A percentile compares a stretch with the other conserved stretches of the same genome.
These are phyloP conservation scores for Brachionus rotundiformis DNA, from an alignment of 1,140 invertebrate species.

Conservation along the genomic window DNA sequence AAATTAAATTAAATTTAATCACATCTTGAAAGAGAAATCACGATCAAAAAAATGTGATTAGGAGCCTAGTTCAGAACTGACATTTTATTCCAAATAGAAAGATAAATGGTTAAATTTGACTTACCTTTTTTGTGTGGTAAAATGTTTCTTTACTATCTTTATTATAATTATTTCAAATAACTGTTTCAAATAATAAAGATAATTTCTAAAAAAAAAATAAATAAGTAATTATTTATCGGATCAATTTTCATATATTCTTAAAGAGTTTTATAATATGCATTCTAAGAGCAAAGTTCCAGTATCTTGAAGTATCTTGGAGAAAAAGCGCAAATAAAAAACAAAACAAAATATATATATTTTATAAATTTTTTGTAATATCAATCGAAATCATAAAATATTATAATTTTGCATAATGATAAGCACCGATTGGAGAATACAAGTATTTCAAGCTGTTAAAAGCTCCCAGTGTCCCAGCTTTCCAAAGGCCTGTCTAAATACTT, in stretches of 20 bases:
- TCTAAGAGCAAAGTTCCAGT: slow-evolving; percentile 7
- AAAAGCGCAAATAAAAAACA: not conserved
- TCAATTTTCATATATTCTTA: not conserved
- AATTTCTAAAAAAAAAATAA: not conserved
- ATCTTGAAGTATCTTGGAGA: not conserved
- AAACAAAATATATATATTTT: not conserved
- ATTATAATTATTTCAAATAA: not conserved
- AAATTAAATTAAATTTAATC: not conserved
- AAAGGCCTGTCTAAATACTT: not conserved
- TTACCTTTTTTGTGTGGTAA: not conserved
- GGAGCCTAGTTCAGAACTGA: not conserved
- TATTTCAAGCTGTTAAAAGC: not conserved
- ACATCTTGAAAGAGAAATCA: not conserved
- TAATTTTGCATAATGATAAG: slow-evolving; percentile 32
- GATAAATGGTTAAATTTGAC: not conserved
- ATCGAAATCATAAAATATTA: slow-evolving; percentile 36
- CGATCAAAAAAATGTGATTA: not conserved
- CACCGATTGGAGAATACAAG: not conserved
- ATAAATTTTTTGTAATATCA: not conserved
- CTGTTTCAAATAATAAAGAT: not conserved
- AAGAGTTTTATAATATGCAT: not conserved
- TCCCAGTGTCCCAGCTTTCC: not conserved
- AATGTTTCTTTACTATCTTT: not conserved
- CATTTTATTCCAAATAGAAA: not conserved
- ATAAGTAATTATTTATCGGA: not conserved